Conservation (phyloP, 2,113 vertebrate species). For the Nansenia antarctica region DNA sequence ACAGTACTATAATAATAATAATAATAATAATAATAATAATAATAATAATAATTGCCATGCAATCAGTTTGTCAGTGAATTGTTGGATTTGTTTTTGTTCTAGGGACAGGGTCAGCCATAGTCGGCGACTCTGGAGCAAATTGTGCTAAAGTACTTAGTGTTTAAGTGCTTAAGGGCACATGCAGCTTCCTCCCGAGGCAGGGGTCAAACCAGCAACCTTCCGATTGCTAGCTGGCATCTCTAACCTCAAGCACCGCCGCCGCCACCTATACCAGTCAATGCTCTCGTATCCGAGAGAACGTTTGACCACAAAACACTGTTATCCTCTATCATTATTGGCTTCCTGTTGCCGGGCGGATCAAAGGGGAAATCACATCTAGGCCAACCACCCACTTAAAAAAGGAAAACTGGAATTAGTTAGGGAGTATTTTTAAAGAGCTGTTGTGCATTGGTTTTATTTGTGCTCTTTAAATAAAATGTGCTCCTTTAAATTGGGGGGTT, state of each 20-base stretch:
- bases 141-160: no score
- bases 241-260: no score
- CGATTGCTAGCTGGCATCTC: no score
- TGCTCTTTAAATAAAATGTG: not conserved
- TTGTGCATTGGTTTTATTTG: not conserved
- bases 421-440: not conserved
- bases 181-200: no score
- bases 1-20: no score
- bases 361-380: not conserved
- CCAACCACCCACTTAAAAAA: not conserved
- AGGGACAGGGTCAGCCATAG: no score
- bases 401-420: not conserved
- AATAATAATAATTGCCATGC: no score
- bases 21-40: no score
- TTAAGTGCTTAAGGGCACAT: no score
- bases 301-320: slow-evolving; percentile 14
- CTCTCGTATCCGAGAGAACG: not conserved
- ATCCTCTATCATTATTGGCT: slow-evolving; percentile 16
- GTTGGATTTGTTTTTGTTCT: no score
- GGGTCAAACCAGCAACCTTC: no score
- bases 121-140: no score
- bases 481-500: not conserved
- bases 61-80: not conserved
- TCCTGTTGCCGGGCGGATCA: not conserved
- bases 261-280: not conserved